Base-by-base conservation (phyloP, 2,797 vertebrate species). In the Rhabdomys pumilio region DNA sequence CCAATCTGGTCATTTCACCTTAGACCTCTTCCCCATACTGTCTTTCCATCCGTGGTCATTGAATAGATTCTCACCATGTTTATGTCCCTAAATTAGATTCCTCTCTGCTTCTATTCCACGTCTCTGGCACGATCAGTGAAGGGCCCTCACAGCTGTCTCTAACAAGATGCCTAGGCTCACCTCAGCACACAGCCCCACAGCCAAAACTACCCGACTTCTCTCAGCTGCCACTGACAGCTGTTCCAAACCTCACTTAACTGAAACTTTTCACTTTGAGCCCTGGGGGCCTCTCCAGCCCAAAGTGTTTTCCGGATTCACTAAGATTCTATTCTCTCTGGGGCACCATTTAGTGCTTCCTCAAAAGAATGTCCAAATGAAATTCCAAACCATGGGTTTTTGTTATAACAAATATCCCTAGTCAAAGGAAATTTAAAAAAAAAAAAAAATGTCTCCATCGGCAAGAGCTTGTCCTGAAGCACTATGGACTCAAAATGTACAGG, bases 391-490 rank as follows among this genome's bases (percentile, higher is more conserved):
- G 4, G 61, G 85, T 31, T 55, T 65, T 91, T 83, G 79, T 82
- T 47, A 79, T 88, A 92, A 76, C 47, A 93, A 41, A 90, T 57
- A 53, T 89, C 63, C 44, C 31, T 92, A 24, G 12, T 61, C 19
- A 2, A 65, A 57, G 38, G 38, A 95, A 55, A 72, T 26, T 65
- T 38, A 57, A 65, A 65, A 65, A 4, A 31, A 31, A 14, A 13
- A 31, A 31, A 65, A 31, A 65, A 44, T 26, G 59, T 55, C 53
- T 83, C 61, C 55, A 87, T 31, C 85, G 50, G 15, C 76, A 72
- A 90, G 50, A 90, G 50, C 47, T 85, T 92, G 89, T 91, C 63
- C 75, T 94, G 24, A 75, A 86, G 61, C 17, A 73, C 5, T n/a
- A 90, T 75, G 26, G 20, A 69, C 31, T 47, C 91, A 90, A 83